Percentiles rank a stretch among this genome's conserved stretches.
These are phyloP conservation scores for Valencia hispanica DNA, from an alignment of 2,797 vertebrate species.

Conservation along the genomic window DNA sequence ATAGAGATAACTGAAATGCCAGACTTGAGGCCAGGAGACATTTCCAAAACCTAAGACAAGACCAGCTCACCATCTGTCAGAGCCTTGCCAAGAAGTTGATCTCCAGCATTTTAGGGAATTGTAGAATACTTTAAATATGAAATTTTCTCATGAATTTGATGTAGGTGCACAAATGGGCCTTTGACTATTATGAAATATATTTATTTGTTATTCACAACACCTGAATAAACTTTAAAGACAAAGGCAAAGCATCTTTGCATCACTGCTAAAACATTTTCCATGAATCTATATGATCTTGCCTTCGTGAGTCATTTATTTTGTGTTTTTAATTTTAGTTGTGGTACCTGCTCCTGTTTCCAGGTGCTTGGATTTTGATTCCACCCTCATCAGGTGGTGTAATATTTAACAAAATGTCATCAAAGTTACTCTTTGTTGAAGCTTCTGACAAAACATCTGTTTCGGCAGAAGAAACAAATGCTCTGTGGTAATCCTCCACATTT, in stretches of 20 bases:
- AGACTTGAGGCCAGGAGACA: background rate
- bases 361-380: background rate
- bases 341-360: background rate
- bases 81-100: too few relatives aligned
- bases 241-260: background rate
- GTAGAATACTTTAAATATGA: background rate
- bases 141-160: background rate
- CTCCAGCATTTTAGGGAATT: too few relatives aligned
- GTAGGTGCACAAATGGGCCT: background rate
- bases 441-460: constrained; percentile 3
- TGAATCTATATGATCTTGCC: background rate
- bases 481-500: constrained; percentile 3
- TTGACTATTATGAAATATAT: background rate
- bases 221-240: too few relatives aligned
- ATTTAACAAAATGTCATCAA: constrained; percentile 13
- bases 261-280: background rate
- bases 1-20: background rate
- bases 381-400: background rate
- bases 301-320: constrained; percentile 2
- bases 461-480: background rate
- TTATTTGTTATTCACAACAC: background rate
- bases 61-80: too few relatives aligned
- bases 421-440: background rate
- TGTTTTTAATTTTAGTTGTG: background rate
- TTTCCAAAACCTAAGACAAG: too few relatives aligned